Conservation (phyloP, 2,113 vertebrate genomes). For the Sphaerodactylus townsendi region DNA sequence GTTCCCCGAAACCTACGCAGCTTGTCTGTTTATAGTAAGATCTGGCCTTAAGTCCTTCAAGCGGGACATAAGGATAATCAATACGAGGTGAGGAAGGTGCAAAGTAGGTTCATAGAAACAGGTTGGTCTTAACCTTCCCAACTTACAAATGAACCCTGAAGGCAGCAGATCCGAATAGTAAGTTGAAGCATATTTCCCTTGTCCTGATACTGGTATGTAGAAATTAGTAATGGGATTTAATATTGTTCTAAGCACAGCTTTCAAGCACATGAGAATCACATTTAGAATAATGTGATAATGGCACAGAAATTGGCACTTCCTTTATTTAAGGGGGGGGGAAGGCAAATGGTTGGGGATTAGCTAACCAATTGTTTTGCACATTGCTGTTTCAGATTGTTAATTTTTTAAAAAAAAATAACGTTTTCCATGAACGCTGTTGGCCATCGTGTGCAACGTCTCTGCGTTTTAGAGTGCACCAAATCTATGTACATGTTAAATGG, state of each 20-base stretch:
- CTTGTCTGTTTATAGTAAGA: background rate
- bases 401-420: constrained; percentile 51
- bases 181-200: constrained; percentile 11
- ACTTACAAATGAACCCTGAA: background rate
- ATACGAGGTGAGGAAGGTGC: background rate
- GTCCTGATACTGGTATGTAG: background rate
- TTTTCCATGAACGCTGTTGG: constrained; percentile 45
- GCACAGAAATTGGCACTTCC: constrained; percentile 25
- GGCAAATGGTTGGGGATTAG: constrained; percentile 37
- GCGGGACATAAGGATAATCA: background rate
- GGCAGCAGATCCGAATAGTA: constrained; percentile 3
- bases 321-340: constrained; percentile 48
- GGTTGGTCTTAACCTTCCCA: rapidly evolving
- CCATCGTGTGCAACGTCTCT: constrained; percentile 2
- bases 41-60: background rate
- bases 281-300: constrained; percentile 17
- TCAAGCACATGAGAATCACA: constrained; percentile 1
- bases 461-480: constrained; percentile 35
- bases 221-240: background rate
- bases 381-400: constrained; percentile 53
- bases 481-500: constrained; percentile 35
- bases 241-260: constrained; percentile 22
- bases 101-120: background rate
- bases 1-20: background rate
- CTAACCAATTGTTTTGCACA: constrained; percentile 49